Percentiles rank a stretch among this genome's conserved stretches.
phyloP scores from a whole-genome alignment of 1,140 invertebrate species.

The Drosophila fuyamai region DNA sequence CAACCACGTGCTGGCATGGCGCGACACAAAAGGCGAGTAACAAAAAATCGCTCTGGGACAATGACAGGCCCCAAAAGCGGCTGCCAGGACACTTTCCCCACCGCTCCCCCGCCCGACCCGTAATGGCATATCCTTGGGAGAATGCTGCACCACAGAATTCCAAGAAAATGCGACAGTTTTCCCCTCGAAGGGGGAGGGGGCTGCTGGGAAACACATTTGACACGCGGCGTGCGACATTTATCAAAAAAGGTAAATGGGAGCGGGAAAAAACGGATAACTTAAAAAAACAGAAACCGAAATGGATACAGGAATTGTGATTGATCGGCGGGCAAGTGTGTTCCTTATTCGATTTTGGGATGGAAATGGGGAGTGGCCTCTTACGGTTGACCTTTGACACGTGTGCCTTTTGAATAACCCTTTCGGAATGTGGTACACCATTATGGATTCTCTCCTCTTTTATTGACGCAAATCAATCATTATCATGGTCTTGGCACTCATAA shows the following conservation, averaged over 20 bases:
- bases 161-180: slow-evolving; percentile 72
- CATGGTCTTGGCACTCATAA: slow-evolving; percentile 40
- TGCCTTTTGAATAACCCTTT: slow-evolving; percentile 48
- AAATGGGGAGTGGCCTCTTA: slow-evolving; percentile 30
- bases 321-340: slow-evolving; percentile 65
- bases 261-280: slow-evolving; percentile 36
- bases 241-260: slow-evolving; percentile 58
- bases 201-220: slow-evolving; percentile 46
- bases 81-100: slow-evolving; percentile 62
- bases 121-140: slow-evolving; percentile 78
- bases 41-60: slow-evolving; percentile 80
- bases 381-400: slow-evolving; percentile 50
- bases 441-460: slow-evolving; percentile 33
- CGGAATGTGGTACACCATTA: slow-evolving; percentile 25
- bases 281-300: slow-evolving; percentile 47
- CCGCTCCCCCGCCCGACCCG: slow-evolving; percentile 9
- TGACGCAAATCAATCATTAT: slow-evolving; percentile 63
- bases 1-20: slow-evolving; percentile 36
- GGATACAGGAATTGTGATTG: slow-evolving; percentile 73
- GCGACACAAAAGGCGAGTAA: slow-evolving; percentile 46
- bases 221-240: slow-evolving; percentile 79
- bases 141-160: slow-evolving; percentile 59
- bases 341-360: slow-evolving; percentile 21
- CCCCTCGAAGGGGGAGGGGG: slow-evolving; percentile 11
- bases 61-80: slow-evolving; percentile 57